A percentile compares a stretch with the other conserved stretches of the same genome.
Conservation (phyloP, 2,113 vertebrate genomes). For the Xyrauchen texanus region DNA sequence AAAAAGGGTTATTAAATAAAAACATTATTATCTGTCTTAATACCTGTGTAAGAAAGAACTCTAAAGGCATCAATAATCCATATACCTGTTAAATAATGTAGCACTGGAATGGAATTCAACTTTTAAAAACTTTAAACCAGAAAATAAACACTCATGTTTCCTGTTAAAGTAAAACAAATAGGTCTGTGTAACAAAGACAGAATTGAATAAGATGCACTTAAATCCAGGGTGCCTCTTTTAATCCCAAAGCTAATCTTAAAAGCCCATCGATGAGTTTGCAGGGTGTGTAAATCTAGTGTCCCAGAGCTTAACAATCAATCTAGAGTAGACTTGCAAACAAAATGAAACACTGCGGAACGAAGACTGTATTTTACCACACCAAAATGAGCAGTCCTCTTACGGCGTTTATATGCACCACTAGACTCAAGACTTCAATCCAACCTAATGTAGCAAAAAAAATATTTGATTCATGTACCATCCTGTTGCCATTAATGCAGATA, state of each 20-base stretch:
- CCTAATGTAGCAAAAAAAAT: background rate
- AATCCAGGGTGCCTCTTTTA: slow-evolving; percentile 29
- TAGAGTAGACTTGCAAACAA: slow-evolving; percentile 3
- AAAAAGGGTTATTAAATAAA: no score
- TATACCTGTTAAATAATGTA: no score
- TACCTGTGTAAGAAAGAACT: no score
- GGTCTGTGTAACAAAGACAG: slow-evolving; percentile 13
- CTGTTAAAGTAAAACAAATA: slow-evolving; percentile 23
- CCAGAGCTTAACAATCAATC: slow-evolving; percentile 16
- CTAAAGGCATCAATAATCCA: no score
- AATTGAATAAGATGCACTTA: slow-evolving; percentile 31
- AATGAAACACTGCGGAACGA: slow-evolving; percentile 15
- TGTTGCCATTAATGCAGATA: background rate
- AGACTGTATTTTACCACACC: background rate
- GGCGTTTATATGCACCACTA: slow-evolving; percentile 12
- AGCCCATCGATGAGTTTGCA: slow-evolving; percentile 40
- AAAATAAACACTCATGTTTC: background rate
- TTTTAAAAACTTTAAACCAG: no score
- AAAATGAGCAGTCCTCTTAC: background rate
- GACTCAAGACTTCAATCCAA: slow-evolving; percentile 18
- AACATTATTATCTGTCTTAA: no score
- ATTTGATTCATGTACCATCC: slow-evolving; percentile 1
- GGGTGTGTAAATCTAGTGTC: slow-evolving; percentile 42
- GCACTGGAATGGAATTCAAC: no score
- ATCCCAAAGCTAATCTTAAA: slow-evolving; percentile 44